Evolutionary conservation across 2,113 vertebrate species (phyloP), one percentile per base, ranked within the genome.

Genomic region (Leptobrachium leishanense): DNA sequence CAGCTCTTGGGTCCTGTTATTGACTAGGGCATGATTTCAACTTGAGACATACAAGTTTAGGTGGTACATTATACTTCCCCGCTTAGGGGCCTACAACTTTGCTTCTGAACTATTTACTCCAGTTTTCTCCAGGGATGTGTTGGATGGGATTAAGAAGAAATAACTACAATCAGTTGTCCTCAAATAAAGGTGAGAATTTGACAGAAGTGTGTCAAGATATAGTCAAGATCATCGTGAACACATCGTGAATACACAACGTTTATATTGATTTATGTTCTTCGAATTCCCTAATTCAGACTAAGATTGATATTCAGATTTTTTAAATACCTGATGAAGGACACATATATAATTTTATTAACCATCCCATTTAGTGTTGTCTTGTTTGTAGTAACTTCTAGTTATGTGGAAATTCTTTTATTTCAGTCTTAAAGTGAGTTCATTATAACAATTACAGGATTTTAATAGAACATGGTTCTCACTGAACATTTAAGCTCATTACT

Each of bases 171-270:
- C 53, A 59, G 41, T 71, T 67, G 50, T 40, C 12, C n/a, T 43
- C 11, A 46, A 6, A 59, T 10, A 46, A 67, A 80, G 77, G 77
- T 80, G 64, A 80, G 77, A 65, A 39, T 31, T 9, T 65, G n/a
- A 31, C 15, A 39, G 6, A 31, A 65, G 20, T 39, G 31, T 65
- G 63, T 39, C 63, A 62, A 8, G 57, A 3, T 12, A 62, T 62
- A 62, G 13, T 5, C 57, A 62, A n/a, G 57, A n/a, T 3, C 57
- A 1, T 62, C 57, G 3, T 62, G 3, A 62, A 12, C 10, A 6
- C 57, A 1, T 62, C n/a, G n/a, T n/a, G n/a, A n/a, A n/a, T n/a
- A n/a, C n/a, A 31, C 20, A 50, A 50, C 4, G 8, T 8, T 8
- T 50, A 50, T 50, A 5, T 50, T 50, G 46, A 50, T 4, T 50